phyloP scores from a whole-genome alignment of 2,113 vertebrate species.

The Heteronetta atricapilla region DNA sequence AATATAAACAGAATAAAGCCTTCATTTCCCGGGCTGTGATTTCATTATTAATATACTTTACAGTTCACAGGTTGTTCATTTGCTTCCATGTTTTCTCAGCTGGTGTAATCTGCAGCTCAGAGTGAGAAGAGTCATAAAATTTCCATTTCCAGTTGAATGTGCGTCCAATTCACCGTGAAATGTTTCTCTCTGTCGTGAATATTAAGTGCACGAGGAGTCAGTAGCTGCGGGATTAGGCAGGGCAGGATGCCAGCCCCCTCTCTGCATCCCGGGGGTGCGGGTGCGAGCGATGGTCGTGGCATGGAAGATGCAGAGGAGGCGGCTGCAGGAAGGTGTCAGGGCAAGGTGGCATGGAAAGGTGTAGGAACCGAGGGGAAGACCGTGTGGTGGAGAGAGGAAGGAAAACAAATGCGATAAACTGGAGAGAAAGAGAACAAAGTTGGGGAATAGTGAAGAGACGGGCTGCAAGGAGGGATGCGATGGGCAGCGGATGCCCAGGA shows the following conservation, averaged over 20 bases:
- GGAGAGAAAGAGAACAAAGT: neutral
- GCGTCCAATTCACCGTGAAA: constrained; percentile 83
- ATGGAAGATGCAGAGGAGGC: neutral
- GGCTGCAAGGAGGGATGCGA: neutral
- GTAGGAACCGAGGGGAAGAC: neutral
- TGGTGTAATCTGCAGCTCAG: constrained; percentile 75
- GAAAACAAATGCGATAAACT: neutral
- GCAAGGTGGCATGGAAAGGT: neutral
- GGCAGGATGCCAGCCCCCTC: constrained; percentile 28
- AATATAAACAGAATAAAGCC: constrained; percentile 86
- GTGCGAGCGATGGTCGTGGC: neutral
- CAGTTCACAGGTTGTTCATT: constrained; percentile 85
- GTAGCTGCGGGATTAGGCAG: constrained; percentile 61
- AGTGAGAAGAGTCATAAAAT: constrained; percentile 85
- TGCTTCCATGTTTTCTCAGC: constrained; percentile 82
- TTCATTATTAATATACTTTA: constrained; percentile 87
- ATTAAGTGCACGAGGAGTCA: constrained; percentile 73
- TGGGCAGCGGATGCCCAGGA: neutral
- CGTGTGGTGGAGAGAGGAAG: rapidly evolving
- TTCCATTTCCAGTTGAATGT: constrained; percentile 85
- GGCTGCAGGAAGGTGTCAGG: neutral
- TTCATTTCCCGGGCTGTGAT: constrained; percentile 82
- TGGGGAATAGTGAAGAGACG: neutral
- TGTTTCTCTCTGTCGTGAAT: constrained; percentile 84
- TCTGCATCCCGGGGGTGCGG: neutral